A percentile compares a stretch with the other conserved stretches of the same genome.
phyloP scores from a whole-genome alignment of 2,888 invertebrate genomes.

The Drosophila prostipennis region DNA sequence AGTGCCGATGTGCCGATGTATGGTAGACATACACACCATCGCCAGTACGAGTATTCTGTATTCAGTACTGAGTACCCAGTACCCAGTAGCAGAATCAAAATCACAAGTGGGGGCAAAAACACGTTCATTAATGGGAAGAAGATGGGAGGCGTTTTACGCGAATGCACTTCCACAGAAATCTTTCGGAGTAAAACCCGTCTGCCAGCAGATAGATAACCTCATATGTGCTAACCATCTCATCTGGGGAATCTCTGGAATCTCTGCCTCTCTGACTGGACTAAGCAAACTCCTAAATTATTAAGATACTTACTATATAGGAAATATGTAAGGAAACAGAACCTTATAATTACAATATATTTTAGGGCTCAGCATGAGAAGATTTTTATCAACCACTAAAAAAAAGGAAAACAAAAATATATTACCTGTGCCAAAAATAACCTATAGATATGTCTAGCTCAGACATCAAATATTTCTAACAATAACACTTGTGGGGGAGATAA shows the following conservation, averaged over 20 bases:
- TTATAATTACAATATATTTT: too few relatives aligned
- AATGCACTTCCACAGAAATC: slow-evolving; percentile 33
- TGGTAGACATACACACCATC: slow-evolving; percentile 1
- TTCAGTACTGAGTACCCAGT: too few relatives aligned
- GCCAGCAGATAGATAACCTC: neutral
- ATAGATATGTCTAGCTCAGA: neutral
- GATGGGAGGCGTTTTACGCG: slow-evolving; percentile 25
- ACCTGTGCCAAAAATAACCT: neutral
- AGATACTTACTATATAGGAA: too few relatives aligned
- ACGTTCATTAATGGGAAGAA: slow-evolving; percentile 43
- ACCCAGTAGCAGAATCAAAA: slow-evolving; percentile 4
- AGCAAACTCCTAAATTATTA: too few relatives aligned
- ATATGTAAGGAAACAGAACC: too few relatives aligned
- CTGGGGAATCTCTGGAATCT: too few relatives aligned
- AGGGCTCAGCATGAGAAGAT: neutral
- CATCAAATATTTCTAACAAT: neutral
- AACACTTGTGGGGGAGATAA: too few relatives aligned
- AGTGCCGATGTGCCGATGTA: slow-evolving; percentile 22
- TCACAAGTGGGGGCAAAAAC: slow-evolving; percentile 8
- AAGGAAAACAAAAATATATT: neutral
- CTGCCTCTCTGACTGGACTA: too few relatives aligned
- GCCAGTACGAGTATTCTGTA: too few relatives aligned
- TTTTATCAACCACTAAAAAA: too few relatives aligned
- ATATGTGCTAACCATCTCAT: too few relatives aligned
- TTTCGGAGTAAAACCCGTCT: slow-evolving; percentile 23